A percentile compares a stretch with the other conserved stretches of the same genome.
These are phyloP conservation scores for Macrostomum lignano DNA, from an alignment of 1,140 invertebrate species.

Conservation along the genomic window DNA sequence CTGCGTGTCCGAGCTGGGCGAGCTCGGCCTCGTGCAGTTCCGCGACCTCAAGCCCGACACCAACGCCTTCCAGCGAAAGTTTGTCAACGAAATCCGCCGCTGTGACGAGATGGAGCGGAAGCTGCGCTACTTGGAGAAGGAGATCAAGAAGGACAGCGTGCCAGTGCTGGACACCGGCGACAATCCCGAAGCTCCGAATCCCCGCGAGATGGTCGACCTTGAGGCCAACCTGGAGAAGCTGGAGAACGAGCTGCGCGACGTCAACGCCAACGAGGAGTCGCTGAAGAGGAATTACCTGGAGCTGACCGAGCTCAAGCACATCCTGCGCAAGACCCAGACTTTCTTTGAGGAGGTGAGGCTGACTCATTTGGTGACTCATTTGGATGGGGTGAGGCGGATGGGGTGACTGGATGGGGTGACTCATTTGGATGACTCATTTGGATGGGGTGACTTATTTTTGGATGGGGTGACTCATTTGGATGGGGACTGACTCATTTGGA, in stretches of 20 bases:
- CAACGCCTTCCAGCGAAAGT: constrained; percentile 33
- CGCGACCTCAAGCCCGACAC: constrained; percentile 26
- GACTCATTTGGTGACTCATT: too few relatives aligned
- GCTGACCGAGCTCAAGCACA: constrained; percentile 62
- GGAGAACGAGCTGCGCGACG: constrained; percentile 15
- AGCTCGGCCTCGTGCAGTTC: constrained; percentile 27
- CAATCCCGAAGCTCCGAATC: constrained; percentile 70
- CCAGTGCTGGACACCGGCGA: constrained; percentile 69
- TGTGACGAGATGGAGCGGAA: constrained; percentile 30
- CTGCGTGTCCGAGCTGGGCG: constrained; percentile 26
- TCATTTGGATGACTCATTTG: too few relatives aligned
- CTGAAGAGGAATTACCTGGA: constrained; percentile 73
- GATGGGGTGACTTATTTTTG: too few relatives aligned
- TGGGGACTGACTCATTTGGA: too few relatives aligned
- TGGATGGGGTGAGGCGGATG: too few relatives aligned
- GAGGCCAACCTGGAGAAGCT: constrained; percentile 35
- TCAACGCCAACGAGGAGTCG: constrained; percentile 68
- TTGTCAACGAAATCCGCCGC: constrained; percentile 31
- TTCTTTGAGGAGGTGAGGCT: constrained; percentile 77
- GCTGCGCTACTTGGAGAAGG: constrained; percentile 52
- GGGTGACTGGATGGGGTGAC: too few relatives aligned
- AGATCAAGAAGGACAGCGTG: constrained; percentile 72
- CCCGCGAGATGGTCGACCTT: constrained; percentile 75
- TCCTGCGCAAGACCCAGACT: constrained; percentile 63
- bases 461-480: too few relatives aligned